These are phyloP conservation scores for Hippolais icterina DNA, from an alignment of 2,113 vertebrate genomes.

Conservation along the genomic window DNA sequence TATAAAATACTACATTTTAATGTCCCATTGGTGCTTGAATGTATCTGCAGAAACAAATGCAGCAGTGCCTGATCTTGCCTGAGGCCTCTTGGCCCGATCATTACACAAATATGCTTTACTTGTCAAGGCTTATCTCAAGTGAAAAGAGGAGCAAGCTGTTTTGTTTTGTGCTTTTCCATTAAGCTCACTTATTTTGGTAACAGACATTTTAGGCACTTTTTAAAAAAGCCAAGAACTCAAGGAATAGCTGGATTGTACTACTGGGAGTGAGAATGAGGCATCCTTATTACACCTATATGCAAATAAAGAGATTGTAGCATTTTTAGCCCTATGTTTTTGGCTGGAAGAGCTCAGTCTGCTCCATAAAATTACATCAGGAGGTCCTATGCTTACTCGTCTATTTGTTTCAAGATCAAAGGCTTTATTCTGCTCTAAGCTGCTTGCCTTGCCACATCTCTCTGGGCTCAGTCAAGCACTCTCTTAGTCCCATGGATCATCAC, in stretches of 20 bases:
- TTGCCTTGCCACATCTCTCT: background rate
- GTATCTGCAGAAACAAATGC: background rate
- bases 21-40: background rate
- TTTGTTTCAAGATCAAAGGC: background rate
- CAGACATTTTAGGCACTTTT: background rate
- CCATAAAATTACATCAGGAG: constrained; percentile 8
- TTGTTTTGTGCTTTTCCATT: background rate
- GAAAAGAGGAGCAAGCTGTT: background rate
- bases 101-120: background rate
- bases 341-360: background rate
- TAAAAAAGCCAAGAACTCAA: background rate
- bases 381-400: background rate
- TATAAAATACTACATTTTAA: constrained; percentile 1
- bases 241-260: background rate
- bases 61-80: background rate
- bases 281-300: background rate
- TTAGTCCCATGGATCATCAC: background rate
- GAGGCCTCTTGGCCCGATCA: background rate
- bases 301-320: background rate
- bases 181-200: background rate
- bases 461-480: background rate
- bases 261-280: background rate
- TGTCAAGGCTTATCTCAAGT: background rate
- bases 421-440: constrained; percentile 9
- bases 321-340: background rate